Conservation (phyloP, 2,888 invertebrate genomes). For the Coleophora flavipennella region DNA sequence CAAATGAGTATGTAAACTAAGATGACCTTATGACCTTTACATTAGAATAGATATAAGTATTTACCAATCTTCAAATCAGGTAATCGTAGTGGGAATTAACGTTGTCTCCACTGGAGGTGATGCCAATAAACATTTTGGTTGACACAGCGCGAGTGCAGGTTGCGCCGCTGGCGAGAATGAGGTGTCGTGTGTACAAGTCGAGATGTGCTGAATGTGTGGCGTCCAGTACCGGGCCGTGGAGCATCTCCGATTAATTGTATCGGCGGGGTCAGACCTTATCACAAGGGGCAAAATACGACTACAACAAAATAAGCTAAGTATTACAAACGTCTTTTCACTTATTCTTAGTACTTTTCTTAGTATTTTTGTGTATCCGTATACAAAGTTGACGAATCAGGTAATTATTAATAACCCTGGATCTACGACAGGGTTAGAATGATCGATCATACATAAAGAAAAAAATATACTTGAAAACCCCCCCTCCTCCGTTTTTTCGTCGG, state of each 20-base stretch:
- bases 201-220: background rate
- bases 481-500: no score
- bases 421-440: no score
- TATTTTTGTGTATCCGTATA: no score
- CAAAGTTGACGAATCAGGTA: no score
- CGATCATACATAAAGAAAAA: no score
- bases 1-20: slow-evolving; percentile 22
- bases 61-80: slow-evolving; percentile 60
- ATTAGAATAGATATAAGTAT: no score
- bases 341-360: background rate
- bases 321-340: slow-evolving; percentile 4
- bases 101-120: slow-evolving; percentile 64
- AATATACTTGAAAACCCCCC: no score
- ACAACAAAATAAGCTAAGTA: slow-evolving; percentile 29
- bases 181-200: no score
- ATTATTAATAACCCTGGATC: no score
- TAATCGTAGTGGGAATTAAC: slow-evolving; percentile 69
- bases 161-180: background rate
- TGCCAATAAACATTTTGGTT: slow-evolving; percentile 68
- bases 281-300: slow-evolving; percentile 45
- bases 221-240: slow-evolving; percentile 20
- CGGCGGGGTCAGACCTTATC: slow-evolving; percentile 53
- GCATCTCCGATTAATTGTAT: slow-evolving; percentile 40
- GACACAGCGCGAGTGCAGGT: slow-evolving; percentile 12
- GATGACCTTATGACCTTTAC: slow-evolving; percentile 26